Conservation (phyloP, 2,113 vertebrate genomes). For the Boleophthalmus pectinirostris region DNA sequence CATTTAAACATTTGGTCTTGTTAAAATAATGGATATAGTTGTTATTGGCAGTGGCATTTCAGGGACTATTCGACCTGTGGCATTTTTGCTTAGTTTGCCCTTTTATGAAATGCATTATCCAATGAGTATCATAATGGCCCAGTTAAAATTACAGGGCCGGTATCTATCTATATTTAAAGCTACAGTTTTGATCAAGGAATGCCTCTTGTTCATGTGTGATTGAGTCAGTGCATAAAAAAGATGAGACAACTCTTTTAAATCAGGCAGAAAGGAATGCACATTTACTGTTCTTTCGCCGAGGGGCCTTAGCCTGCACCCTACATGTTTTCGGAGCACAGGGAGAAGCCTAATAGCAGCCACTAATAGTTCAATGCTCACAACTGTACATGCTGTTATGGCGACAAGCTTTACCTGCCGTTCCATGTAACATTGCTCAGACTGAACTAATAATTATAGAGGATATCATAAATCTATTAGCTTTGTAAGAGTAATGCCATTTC, state of each 20-base stretch:
- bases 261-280: constrained; percentile 75
- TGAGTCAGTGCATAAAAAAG: constrained; percentile 54
- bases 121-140: constrained; percentile 5
- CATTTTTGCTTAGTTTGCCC: not conserved
- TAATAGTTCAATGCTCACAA: constrained; percentile 31
- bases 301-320: constrained; percentile 63
- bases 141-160: constrained; percentile 17
- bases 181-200: constrained; percentile 46
- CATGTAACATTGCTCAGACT: constrained; percentile 8
- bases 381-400: constrained; percentile 20
- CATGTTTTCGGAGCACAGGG: constrained; percentile 57
- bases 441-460: constrained; percentile 14
- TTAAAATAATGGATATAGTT: not conserved
- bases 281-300: constrained; percentile 50
- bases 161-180: constrained; percentile 25
- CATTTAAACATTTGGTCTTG: not conserved
- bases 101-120: not conserved
- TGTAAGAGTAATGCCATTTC: constrained; percentile 38
- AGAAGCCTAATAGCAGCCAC: constrained; percentile 44
- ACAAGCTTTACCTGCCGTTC: constrained; percentile 7
- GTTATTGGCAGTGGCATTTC: not conserved
- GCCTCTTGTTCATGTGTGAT: constrained; percentile 64
- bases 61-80: not conserved
- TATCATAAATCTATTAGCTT: constrained; percentile 20
- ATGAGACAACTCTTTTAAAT: constrained; percentile 67